These are phyloP conservation scores for Lepus americanus DNA, from an alignment of 2,113 vertebrate species.

Conservation along the genomic window DNA sequence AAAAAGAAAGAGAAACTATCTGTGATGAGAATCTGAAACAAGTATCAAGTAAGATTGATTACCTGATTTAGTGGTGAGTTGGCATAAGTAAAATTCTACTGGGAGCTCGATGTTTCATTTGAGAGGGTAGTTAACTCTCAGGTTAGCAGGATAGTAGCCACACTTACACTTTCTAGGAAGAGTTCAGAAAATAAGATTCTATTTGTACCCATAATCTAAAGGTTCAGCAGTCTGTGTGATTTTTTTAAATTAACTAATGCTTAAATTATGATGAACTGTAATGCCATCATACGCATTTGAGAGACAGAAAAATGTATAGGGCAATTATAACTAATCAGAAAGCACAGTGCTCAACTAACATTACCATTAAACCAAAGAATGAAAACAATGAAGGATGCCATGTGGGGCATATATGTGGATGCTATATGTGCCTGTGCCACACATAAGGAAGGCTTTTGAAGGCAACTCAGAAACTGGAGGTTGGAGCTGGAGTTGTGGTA, in stretches of 20 bases:
- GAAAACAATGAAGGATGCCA: neutral
- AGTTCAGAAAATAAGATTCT: neutral
- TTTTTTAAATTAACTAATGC: neutral
- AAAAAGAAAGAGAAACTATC: neutral
- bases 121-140: slow-evolving; percentile 8
- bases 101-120: neutral
- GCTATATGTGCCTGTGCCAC: neutral
- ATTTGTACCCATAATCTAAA: neutral
- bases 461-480: neutral
- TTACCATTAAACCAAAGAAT: neutral
- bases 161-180: slow-evolving; percentile 9
- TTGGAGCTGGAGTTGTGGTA: no score
- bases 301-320: neutral
- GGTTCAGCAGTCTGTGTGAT: neutral
- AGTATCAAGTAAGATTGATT: slow-evolving; percentile 52
- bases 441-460: no score
- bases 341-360: neutral
- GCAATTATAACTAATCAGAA: neutral
- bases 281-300: neutral
- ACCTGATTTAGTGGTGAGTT: slow-evolving; percentile 7
- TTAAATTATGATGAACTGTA: neutral
- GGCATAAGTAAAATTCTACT: slow-evolving; percentile 45
- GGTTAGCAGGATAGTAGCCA: neutral
- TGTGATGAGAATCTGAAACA: slow-evolving; percentile 68
- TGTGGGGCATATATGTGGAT: neutral